Conservation (phyloP, 2,797 vertebrate genomes). For the Mastacembelus armatus region DNA sequence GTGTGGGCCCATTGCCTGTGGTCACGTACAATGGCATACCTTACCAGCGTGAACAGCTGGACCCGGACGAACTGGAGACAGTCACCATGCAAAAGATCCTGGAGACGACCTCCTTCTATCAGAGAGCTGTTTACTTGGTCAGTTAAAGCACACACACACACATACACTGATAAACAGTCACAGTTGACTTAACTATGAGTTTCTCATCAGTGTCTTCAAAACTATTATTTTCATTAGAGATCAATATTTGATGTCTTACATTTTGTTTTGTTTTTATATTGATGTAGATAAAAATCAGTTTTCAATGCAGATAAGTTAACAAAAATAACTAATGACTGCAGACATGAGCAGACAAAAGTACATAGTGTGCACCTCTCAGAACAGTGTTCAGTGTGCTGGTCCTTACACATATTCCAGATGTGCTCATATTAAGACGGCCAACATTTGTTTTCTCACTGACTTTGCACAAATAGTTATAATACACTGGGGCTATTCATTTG, state of each 20-base stretch:
- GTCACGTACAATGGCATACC: constrained; percentile 97
- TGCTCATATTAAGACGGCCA: background rate
- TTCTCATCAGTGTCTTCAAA: background rate
- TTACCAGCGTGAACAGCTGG: constrained; percentile 92
- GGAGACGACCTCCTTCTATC: constrained; percentile 94
- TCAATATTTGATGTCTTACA: no score
- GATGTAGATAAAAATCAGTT: background rate
- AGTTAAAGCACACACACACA: constrained; percentile 53
- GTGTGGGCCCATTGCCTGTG: constrained; percentile 92
- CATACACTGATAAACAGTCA: background rate
- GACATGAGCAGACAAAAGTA: background rate
- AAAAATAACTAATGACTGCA: background rate
- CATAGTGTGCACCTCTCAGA: no score
- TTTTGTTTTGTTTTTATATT: no score
- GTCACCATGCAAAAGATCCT: constrained; percentile 98
- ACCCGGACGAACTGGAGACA: constrained; percentile 95
- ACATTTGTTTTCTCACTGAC: background rate
- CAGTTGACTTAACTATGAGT: background rate
- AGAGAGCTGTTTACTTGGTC: constrained; percentile 95
- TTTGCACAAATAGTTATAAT: background rate
- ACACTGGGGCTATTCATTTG: background rate
- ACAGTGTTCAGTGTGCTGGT: background rate
- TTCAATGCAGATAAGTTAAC: background rate
- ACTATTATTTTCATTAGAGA: no score
- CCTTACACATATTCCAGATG: background rate